Conservation (phyloP, 2,113 vertebrate genomes). For the Microtus oregoni region DNA sequence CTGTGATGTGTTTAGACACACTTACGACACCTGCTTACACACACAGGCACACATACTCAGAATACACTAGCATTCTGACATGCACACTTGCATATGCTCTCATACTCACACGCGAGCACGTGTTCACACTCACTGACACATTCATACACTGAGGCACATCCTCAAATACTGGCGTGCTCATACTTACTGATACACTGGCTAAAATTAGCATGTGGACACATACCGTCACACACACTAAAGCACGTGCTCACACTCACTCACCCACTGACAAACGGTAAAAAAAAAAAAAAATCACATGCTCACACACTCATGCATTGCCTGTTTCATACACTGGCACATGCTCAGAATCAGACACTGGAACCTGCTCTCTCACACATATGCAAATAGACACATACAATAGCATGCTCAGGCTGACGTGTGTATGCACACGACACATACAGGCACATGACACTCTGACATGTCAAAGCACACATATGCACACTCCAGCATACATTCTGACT, state of each 20-base stretch:
- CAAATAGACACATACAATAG: not conserved
- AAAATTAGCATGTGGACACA: not conserved
- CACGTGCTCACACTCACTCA: not conserved
- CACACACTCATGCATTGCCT: not conserved
- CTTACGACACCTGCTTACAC: not conserved
- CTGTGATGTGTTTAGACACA: not conserved
- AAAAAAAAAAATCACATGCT: not conserved
- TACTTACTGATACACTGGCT: not conserved
- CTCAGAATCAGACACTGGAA: not conserved
- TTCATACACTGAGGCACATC: not conserved
- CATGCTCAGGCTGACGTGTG: not conserved
- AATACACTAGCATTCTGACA: not conserved
- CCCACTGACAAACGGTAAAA: not conserved
- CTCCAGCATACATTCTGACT: not conserved
- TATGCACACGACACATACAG: not conserved
- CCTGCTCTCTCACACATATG: not conserved
- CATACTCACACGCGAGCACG: not conserved
- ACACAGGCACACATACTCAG: not conserved
- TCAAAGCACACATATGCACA: not conserved
- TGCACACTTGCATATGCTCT: not conserved
- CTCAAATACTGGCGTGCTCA: not conserved
- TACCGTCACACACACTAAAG: not conserved
- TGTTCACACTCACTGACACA: not conserved
- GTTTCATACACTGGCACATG: not conserved
- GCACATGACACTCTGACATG: no score